Percentiles rank a stretch among this genome's conserved stretches.
phyloP scores from a whole-genome alignment of 2,888 invertebrate species.

The Brachypterus glaber region DNA sequence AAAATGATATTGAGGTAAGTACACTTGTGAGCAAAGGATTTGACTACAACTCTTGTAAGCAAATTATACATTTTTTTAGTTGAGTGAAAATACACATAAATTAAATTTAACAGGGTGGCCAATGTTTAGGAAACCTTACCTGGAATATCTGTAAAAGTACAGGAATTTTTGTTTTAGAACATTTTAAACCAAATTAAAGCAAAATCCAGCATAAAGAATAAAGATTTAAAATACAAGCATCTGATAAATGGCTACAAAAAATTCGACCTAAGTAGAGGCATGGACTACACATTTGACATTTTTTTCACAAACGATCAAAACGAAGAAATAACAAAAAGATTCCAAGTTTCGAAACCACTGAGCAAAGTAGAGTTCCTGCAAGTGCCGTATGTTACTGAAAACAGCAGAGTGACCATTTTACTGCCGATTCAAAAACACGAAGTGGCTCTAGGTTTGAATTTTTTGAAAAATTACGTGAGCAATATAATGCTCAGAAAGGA shows the following conservation, averaged over 20 bases:
- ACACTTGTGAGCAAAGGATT: background rate
- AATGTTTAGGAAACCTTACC: too few species aligned
- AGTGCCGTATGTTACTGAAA: conserved; percentile 94
- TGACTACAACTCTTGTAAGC: conserved; percentile 2
- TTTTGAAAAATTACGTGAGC: conserved; percentile 60
- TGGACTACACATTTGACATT: conserved; percentile 76
- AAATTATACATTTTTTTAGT: conserved; percentile 2
- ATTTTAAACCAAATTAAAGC: conserved; percentile 39
- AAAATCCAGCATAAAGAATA: conserved; percentile 43
- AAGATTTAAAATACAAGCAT: conserved; percentile 45
- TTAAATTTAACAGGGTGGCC: too few species aligned
- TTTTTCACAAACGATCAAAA: conserved; percentile 44
- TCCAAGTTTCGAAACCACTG: conserved; percentile 75
- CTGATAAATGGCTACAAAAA: conserved; percentile 63
- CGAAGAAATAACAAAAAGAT: conserved; percentile 47
- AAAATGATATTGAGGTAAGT: conserved; percentile 56
- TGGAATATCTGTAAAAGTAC: too few species aligned
- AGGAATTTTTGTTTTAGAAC: conserved; percentile 29
- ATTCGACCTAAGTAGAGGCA: conserved; percentile 75
- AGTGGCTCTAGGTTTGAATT: conserved; percentile 49
- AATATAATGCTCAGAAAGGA: conserved; percentile 59
- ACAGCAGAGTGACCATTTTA: conserved; percentile 68
- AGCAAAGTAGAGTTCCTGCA: conserved; percentile 82
- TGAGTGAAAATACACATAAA: too few species aligned
- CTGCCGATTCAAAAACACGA: conserved; percentile 56